phyloP scores from a whole-genome alignment of 2,113 vertebrate species.

The Eira barbara region DNA sequence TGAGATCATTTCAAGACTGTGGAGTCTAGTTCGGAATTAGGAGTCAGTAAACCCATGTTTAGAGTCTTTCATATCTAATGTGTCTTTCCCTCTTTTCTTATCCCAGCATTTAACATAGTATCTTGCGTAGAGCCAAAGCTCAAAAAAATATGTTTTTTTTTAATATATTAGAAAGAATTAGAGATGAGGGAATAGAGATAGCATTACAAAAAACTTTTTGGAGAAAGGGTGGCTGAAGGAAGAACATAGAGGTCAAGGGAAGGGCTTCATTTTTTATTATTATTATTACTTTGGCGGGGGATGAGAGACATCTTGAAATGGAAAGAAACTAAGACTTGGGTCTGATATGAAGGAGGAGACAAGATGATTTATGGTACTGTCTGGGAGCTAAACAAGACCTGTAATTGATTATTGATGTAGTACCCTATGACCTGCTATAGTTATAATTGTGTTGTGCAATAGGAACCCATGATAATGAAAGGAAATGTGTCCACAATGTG shows the following conservation, averaged over 20 bases:
- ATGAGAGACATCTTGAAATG: neutral
- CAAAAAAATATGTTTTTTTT: neutral
- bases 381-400: neutral
- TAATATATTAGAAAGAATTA: neutral
- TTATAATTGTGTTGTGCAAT: neutral
- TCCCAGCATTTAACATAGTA: neutral
- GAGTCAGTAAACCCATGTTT: neutral
- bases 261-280: neutral
- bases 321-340: neutral
- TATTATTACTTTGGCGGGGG: neutral
- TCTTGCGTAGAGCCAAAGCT: neutral
- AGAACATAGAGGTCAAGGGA: neutral
- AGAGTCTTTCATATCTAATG: neutral
- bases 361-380: neutral
- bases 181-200: neutral
- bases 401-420: neutral
- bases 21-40: neutral
- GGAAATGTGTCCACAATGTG: neutral
- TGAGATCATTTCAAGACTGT: slow-evolving; percentile 18
- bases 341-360: neutral
- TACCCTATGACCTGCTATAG: too few relatives aligned
- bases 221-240: neutral
- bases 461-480: neutral
- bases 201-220: neutral
- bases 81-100: neutral